Evolutionary conservation across 1,140 invertebrate species (phyloP).

Genomic region (Pectinophora gossypiella): DNA sequence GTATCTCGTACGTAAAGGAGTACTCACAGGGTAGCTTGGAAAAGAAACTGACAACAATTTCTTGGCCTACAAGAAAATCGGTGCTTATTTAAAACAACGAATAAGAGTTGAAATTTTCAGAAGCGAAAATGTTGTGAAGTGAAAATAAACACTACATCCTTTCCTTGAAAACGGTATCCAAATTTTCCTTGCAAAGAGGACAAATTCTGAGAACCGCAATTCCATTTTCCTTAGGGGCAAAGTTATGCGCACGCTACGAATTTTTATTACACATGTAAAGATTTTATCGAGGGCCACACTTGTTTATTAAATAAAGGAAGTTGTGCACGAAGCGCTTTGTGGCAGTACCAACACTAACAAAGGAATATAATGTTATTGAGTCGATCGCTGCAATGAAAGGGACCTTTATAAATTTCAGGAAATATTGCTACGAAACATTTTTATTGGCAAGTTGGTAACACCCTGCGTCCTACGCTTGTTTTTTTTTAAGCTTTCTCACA

Average conservation of each 20-base stretch:
- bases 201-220: not conserved
- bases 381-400: not conserved
- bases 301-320: constrained; percentile 46
- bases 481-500: too few relatives aligned
- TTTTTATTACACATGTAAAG: constrained; percentile 32
- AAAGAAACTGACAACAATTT: too few relatives aligned
- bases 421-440: not conserved
- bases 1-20: too few relatives aligned
- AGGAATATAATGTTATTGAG: constrained; percentile 15
- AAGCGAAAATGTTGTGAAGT: too few relatives aligned
- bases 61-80: too few relatives aligned
- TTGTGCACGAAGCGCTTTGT: constrained; percentile 10
- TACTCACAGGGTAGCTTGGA: too few relatives aligned
- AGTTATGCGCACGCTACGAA: constrained; percentile 3
- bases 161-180: too few relatives aligned
- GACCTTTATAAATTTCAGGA: not conserved
- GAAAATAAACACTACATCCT: too few relatives aligned
- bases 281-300: constrained; percentile 33
- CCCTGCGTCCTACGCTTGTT: too few relatives aligned
- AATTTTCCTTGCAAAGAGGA: too few relatives aligned
- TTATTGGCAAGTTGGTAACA: not conserved
- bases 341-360: constrained; percentile 3
- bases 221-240: not conserved
- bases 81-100: too few relatives aligned
- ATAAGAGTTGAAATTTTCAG: too few relatives aligned